Evolutionary conservation across 2,113 vertebrate species (phyloP).

Genomic region (Rhinichthys klamathensis): DNA sequence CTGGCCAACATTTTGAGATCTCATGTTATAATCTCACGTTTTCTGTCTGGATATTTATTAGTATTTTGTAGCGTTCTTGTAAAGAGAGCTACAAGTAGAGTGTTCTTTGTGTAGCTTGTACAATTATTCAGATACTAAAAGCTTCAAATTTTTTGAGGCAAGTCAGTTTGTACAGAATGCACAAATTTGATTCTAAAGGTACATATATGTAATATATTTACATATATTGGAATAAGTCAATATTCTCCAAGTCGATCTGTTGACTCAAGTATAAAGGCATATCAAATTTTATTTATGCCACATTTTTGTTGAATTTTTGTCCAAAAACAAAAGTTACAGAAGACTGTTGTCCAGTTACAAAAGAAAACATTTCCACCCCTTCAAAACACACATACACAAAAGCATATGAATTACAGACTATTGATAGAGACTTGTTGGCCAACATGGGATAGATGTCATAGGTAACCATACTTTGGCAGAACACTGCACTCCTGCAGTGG

Average conservation of each 20-base stretch:
- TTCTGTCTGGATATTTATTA: too few species aligned
- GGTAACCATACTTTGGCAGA: neutral
- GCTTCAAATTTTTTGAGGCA: neutral
- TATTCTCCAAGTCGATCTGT: neutral
- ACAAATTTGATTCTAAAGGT: neutral
- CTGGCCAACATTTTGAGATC: too few species aligned
- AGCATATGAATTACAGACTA: neutral
- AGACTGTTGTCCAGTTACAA: neutral
- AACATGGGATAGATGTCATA: neutral
- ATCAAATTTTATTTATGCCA: neutral
- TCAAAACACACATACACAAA: conserved; percentile 14
- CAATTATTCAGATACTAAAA: neutral
- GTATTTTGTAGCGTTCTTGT: too few species aligned
- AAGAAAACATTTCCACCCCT: neutral
- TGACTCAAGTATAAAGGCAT: neutral
- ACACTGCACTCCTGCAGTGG: neutral
- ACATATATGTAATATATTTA: too few species aligned
- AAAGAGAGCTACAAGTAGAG: too few species aligned
- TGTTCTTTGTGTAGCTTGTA: neutral
- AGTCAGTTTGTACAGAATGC: neutral
- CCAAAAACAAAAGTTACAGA: too few species aligned
- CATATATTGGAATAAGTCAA: too few species aligned
- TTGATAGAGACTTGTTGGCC: neutral
- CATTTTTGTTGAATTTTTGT: neutral
- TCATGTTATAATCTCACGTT: too few species aligned